phyloP scores from a whole-genome alignment of 2,113 vertebrate genomes.

The Pseudorectes ferrugineus region DNA sequence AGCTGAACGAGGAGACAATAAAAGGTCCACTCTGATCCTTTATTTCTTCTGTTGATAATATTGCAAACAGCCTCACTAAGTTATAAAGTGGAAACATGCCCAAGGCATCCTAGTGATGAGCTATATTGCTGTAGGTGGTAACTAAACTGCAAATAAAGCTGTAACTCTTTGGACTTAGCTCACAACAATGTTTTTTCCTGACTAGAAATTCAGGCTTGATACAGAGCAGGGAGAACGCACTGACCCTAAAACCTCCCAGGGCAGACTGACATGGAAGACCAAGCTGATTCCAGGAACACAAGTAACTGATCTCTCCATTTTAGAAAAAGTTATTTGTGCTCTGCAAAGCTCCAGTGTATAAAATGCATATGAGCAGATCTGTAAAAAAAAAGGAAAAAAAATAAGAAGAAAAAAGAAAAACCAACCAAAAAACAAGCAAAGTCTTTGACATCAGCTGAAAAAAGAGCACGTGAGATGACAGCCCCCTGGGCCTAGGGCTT shows the following conservation, averaged over 20 bases:
- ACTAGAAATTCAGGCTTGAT: neutral
- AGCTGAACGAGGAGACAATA: neutral
- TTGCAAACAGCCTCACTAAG: neutral
- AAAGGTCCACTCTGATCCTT: neutral
- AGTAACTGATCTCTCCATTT: neutral
- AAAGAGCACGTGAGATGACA: neutral
- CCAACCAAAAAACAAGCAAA: neutral
- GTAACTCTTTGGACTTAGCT: neutral
- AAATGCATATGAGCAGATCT: neutral
- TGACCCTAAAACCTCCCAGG: slow-evolving; percentile 2
- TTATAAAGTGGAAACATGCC: neutral
- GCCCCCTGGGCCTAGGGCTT: neutral
- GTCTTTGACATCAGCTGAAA: neutral
- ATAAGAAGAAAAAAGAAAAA: fast-evolving
- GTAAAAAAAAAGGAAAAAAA: neutral
- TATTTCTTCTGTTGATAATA: neutral
- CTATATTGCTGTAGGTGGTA: neutral
- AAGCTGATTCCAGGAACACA: neutral
- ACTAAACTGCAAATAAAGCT: slow-evolving; percentile 46
- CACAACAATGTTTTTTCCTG: neutral
- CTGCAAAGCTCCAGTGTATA: neutral
- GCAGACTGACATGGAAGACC: slow-evolving; percentile 25
- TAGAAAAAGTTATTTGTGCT: neutral
- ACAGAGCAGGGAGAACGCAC: neutral
- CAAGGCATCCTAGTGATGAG: slow-evolving; percentile 1